A percentile compares a stretch with the other conserved stretches of the same genome.
phyloP scores from a whole-genome alignment of 1,140 invertebrate genomes.

The Wasmannia auropunctata region DNA sequence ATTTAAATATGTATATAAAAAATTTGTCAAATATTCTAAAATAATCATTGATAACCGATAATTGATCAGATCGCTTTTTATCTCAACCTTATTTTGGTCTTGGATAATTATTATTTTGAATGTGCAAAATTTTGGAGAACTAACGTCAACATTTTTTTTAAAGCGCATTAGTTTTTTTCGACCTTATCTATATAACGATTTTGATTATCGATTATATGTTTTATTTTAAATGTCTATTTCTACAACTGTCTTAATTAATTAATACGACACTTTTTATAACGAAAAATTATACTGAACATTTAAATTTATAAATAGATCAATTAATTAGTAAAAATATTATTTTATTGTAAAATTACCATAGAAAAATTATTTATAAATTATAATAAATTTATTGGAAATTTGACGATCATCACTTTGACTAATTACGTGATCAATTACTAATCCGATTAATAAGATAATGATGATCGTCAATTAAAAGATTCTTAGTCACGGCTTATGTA shows the following conservation, averaged over 20 bases:
- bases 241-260: conserved; percentile 13
- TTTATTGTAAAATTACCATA: not conserved
- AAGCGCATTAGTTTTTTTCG: not conserved
- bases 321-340: not conserved
- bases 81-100: conserved; percentile 13
- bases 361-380: too few relatives aligned
- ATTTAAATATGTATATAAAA: not conserved
- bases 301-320: not conserved
- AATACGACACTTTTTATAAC: not conserved
- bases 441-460: conserved; percentile 18
- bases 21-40: conserved; percentile 1
- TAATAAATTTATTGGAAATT: not conserved
- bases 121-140: not conserved
- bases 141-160: not conserved
- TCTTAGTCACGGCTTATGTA: conserved; percentile 55
- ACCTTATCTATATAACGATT: conserved; percentile 3
- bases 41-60: conserved; percentile 48
- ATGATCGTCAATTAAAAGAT: conserved; percentile 66
- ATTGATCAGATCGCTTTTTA: conserved; percentile 27
- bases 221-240: not conserved
- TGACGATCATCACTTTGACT: not conserved
- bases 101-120: not conserved
- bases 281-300: not conserved
- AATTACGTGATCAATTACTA: conserved; percentile 31
- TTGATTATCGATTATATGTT: not conserved